These are phyloP conservation scores for Chrysolina americana DNA, from an alignment of 2,888 invertebrate genomes.

Conservation along the genomic window DNA sequence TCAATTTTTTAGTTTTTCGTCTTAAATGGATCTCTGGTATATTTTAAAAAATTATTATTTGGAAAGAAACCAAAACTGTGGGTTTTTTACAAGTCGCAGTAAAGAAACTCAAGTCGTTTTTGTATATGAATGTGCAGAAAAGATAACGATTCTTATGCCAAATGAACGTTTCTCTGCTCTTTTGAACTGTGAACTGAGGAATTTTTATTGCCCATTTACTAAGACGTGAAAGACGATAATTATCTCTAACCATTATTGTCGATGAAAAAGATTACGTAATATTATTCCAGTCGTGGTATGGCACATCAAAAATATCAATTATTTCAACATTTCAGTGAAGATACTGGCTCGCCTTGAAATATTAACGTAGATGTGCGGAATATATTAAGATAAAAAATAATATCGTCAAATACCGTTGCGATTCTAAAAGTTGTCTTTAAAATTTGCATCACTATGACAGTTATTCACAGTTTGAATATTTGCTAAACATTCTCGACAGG, in stretches of 20 bases:
- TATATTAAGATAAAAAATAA: constrained; percentile 14
- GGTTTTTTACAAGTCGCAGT: too few relatives aligned
- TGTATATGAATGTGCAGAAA: too few relatives aligned
- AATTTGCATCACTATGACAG: not conserved
- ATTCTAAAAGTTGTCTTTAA: not conserved
- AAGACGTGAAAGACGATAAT: constrained; percentile 3
- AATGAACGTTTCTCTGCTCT: not conserved
- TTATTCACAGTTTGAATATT: not conserved
- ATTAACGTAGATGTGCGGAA: constrained; percentile 18
- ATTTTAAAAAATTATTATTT: too few relatives aligned
- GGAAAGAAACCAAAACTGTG: too few relatives aligned
- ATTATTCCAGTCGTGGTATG: not conserved
- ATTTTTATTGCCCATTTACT: not conserved
- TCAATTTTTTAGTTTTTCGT: too few relatives aligned
- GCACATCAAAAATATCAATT: constrained; percentile 17
- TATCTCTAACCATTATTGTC: constrained; percentile 9
- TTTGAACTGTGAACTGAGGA: not conserved
- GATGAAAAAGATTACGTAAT: constrained; percentile 20
- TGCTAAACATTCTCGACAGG: not conserved
- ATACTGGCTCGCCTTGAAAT: constrained; percentile 35
- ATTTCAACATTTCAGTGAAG: constrained; percentile 30
- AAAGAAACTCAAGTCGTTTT: too few relatives aligned
- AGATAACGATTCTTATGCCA: too few relatives aligned
- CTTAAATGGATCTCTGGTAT: too few relatives aligned
- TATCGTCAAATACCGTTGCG: constrained; percentile 13